A percentile compares a stretch with the other conserved stretches of the same genome.
Evolutionary conservation across 1,140 invertebrate species (phyloP).

Genomic region (Euura saliciscinereae): DNA sequence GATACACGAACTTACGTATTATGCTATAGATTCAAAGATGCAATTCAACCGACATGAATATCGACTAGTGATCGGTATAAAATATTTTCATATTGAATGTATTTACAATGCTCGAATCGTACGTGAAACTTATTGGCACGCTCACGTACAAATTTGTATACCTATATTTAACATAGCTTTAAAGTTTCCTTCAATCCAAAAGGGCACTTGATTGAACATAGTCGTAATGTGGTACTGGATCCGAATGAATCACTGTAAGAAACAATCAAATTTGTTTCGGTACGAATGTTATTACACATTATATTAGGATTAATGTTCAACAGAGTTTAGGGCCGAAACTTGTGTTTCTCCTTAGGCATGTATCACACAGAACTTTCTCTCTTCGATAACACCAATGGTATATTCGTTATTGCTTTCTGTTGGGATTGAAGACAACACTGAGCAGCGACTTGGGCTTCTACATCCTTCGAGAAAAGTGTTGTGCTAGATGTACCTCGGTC

Average conservation of each 20-base stretch:
- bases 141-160: slow-evolving; percentile 2
- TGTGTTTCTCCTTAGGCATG: neutral
- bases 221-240: slow-evolving; percentile 28
- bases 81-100: slow-evolving; percentile 50
- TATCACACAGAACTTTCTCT: slow-evolving; percentile 58
- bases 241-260: slow-evolving; percentile 21
- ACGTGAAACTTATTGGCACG: slow-evolving; percentile 10
- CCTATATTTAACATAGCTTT: slow-evolving; percentile 17
- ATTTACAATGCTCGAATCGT: slow-evolving; percentile 41
- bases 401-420: slow-evolving; percentile 43
- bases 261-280: slow-evolving; percentile 9
- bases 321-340: neutral
- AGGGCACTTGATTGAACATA: slow-evolving; percentile 56
- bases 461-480: slow-evolving; percentile 47
- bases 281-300: slow-evolving; percentile 1
- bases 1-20: neutral
- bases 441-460: slow-evolving; percentile 41
- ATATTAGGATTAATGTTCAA: slow-evolving; percentile 4
- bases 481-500: slow-evolving; percentile 46
- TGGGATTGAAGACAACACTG: slow-evolving; percentile 52
- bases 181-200: slow-evolving; percentile 45
- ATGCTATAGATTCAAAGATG: neutral
- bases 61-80: slow-evolving; percentile 53
- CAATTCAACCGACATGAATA: slow-evolving; percentile 11
- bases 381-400: slow-evolving; percentile 53